These are phyloP conservation scores for Pipistrellus pygmaeus DNA, from an alignment of 2,797 vertebrate species.

Conservation along the genomic window DNA sequence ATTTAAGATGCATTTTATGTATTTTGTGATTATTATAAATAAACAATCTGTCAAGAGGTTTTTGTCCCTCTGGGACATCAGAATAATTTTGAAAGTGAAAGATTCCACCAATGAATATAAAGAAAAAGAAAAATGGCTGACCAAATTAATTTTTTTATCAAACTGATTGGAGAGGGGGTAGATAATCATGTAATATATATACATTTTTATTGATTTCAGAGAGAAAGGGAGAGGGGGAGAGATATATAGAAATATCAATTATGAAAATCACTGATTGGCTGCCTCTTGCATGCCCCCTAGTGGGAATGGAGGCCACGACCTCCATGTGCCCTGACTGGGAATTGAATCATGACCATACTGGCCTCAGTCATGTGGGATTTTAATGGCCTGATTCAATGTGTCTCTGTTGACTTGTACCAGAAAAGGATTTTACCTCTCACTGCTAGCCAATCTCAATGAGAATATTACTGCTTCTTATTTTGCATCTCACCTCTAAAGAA, in stretches of 20 bases:
- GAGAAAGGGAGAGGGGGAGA: no score
- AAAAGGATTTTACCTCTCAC: neutral
- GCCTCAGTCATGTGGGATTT: neutral
- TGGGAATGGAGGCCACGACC: no score
- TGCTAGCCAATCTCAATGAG: neutral
- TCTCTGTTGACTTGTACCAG: neutral
- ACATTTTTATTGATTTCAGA: no score
- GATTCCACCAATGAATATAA: neutral
- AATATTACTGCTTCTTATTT: neutral
- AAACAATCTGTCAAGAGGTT: neutral
- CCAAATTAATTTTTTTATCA: neutral
- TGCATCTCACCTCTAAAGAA: neutral
- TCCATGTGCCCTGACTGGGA: no score
- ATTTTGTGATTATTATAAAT: neutral
- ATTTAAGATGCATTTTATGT: neutral
- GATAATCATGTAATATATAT: neutral
- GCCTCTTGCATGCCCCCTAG: no score
- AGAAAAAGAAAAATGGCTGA: neutral
- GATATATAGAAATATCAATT: no score
- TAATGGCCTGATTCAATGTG: neutral
- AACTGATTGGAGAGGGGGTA: neutral
- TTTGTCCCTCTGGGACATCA: neutral
- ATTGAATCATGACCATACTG: no score
- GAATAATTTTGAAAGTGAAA: slow-evolving; percentile 10
- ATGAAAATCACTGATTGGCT: no score